Conservation (phyloP, 2,113 vertebrate genomes). For the Oreocharis arfaki region DNA sequence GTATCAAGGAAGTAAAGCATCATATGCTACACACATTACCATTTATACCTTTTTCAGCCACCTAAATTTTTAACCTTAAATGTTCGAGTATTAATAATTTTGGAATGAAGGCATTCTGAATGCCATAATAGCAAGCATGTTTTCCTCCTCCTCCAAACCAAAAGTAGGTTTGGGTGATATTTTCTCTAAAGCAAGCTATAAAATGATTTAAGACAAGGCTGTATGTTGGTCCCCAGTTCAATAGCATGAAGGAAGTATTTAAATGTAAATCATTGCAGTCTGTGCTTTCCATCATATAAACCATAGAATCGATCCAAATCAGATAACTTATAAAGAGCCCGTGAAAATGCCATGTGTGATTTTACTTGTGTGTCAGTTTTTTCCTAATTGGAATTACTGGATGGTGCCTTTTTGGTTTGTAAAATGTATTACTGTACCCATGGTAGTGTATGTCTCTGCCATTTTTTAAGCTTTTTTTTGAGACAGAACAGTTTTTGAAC, state of each 20-base stretch:
- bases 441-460: not conserved
- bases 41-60: not conserved
- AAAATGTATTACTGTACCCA: not conserved
- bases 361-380: not conserved
- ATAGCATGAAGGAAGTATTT: not conserved
- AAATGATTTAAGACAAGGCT: not conserved
- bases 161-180: not conserved
- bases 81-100: not conserved
- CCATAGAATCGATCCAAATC: not conserved
- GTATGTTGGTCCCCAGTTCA: not conserved
- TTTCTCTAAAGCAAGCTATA: not conserved
- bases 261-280: conserved; percentile 52
- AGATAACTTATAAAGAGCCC: not conserved
- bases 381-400: not conserved
- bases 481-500: not conserved
- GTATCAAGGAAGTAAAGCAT: not conserved
- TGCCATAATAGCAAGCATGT: not conserved
- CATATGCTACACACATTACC: not conserved
- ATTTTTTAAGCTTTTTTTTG: not conserved
- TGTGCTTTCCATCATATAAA: conserved; percentile 1
- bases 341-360: not conserved
- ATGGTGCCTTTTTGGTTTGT: not conserved
- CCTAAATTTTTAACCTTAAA: not conserved
- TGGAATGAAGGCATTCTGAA: not conserved
- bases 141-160: not conserved